These are phyloP conservation scores for Poliocrania exsul DNA, from an alignment of 2,797 vertebrate species.

Conservation along the genomic window DNA sequence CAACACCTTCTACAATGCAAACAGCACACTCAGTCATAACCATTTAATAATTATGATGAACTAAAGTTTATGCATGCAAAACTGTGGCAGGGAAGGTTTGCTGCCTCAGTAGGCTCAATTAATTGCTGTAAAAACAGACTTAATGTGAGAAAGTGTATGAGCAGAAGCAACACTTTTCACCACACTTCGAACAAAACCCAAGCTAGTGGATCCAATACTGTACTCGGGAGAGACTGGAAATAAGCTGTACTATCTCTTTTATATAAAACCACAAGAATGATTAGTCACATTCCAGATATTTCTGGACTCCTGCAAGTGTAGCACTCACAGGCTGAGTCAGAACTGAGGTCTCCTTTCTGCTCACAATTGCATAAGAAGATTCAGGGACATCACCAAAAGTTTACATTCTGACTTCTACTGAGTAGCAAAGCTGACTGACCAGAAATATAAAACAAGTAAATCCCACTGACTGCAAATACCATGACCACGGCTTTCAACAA, in stretches of 20 bases:
- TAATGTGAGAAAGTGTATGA: not conserved
- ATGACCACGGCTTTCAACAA: not conserved
- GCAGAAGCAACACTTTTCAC: not conserved
- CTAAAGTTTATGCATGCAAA: not conserved
- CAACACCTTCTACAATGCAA: not conserved
- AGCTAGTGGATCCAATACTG: not conserved
- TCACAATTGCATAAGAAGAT: not conserved
- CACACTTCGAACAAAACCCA: not conserved
- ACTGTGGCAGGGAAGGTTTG: not conserved
- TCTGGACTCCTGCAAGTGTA: constrained; percentile 44
- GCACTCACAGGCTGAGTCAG: constrained; percentile 26
- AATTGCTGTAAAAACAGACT: not conserved
- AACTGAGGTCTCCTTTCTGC: not conserved
- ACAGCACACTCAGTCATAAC: not conserved
- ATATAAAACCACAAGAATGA: constrained; percentile 38
- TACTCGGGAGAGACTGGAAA: not conserved
- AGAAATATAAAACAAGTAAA: not conserved
- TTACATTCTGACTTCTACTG: not conserved
- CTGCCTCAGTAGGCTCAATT: not conserved
- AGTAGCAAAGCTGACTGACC: not conserved
- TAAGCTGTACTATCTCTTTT: constrained; percentile 10
- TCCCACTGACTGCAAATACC: not conserved
- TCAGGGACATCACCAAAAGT: not conserved
- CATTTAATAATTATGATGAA: not conserved
- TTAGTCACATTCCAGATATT: constrained; percentile 49